A percentile compares a stretch with the other conserved stretches of the same genome.
phyloP scores from a whole-genome alignment of 2,797 vertebrate genomes.

The Hypotaenidia okinawae region DNA sequence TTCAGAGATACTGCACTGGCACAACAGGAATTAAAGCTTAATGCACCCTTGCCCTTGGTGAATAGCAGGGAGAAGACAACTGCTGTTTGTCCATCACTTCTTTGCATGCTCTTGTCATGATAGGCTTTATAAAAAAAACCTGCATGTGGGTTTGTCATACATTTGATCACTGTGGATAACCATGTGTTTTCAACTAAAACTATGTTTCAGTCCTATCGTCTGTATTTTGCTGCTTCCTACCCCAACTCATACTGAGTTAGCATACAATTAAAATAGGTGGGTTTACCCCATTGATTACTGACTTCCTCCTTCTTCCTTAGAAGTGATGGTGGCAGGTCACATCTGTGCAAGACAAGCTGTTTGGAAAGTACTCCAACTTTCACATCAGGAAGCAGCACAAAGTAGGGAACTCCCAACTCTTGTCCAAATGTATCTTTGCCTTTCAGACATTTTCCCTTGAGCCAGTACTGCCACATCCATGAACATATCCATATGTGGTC shows the following conservation, averaged over 20 bases:
- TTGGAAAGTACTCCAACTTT: not conserved
- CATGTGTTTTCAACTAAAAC: not conserved
- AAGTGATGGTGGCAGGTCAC: not conserved
- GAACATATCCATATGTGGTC: not conserved
- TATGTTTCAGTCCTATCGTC: not conserved
- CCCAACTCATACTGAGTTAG: not conserved
- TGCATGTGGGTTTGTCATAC: not conserved
- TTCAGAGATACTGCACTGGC: not conserved
- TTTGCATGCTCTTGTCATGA: not conserved
- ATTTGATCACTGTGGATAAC: not conserved
- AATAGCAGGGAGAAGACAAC: not conserved
- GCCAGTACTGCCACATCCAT: not conserved
- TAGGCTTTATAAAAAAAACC: not conserved
- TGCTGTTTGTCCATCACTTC: not conserved
- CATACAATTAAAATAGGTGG: not conserved
- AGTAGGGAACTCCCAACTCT: not conserved
- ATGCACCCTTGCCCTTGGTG: not conserved
- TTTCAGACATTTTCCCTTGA: not conserved
- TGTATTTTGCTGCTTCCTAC: not conserved
- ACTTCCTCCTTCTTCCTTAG: not conserved
- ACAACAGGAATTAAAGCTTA: not conserved
- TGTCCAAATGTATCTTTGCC: not conserved
- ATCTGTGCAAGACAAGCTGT: not conserved
- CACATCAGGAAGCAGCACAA: not conserved
- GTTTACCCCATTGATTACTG: not conserved